Evolutionary conservation across 2,888 invertebrate species (phyloP), one percentile per base, ranked within the genome.

Genomic region (Camptogramma bilineatum): DNA sequence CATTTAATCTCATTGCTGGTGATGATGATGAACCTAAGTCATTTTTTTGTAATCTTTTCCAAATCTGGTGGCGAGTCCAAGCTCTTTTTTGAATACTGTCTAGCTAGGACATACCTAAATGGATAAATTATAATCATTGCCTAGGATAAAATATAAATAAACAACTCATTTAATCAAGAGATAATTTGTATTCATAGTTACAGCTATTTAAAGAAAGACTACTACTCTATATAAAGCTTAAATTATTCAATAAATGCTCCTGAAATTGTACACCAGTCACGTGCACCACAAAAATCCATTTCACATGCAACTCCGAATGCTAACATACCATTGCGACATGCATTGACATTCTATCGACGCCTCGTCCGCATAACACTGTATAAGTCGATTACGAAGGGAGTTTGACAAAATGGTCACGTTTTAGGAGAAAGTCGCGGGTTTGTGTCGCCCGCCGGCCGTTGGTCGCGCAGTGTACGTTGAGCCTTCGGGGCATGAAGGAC

Each of bases 381-480:
- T 64, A 72, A 63, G 71, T 72, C 69, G 71, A 79, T 77, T 76
- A 74, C 74, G 62, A 54, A n/a, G 64, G 66, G 56, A 57, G 52
- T 74, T 79, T 71, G 71, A 68, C 62, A 81, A 78, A 77, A 77
- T 74, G 48, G 59, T 79, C 81, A 81, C 81, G 81, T 77, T 77
- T 77, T 71, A 3, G 73, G 77, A 68, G 78, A 77, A 74, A 74
- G 72, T 69, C 68, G 68, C 54, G 42, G 55, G 66, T 61, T 47
- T 54, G 60, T 61, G 34, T 46, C 52, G 58, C 16, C 53, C 31
- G 54, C 34, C 28, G 51, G 48, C 24, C 54, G 42, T 3, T n/a
- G 17, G 61, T 62, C 46, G 69, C 65, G 42, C 65, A 71, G 66
- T 71, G 63, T 67, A 63, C 24, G 34, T 2, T 46, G 61, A 16